phyloP scores from a whole-genome alignment of 2,888 invertebrate species.

The Tetheella fluctuosa region DNA sequence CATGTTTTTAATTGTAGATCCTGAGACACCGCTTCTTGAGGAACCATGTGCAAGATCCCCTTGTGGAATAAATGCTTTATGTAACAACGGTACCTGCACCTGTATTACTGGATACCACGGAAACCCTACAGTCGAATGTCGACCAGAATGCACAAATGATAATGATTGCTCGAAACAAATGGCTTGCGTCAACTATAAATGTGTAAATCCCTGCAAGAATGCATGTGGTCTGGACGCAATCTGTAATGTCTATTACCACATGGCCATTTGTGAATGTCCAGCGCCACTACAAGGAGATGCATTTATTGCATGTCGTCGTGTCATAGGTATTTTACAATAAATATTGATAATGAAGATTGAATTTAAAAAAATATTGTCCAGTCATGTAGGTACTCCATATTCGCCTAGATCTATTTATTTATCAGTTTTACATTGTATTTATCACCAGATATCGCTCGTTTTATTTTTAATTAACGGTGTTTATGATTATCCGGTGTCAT shows the following conservation, averaged over 20 bases:
- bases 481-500: too few relatives aligned
- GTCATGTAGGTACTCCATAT: background rate
- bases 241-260: conserved; percentile 90
- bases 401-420: background rate
- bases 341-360: too few relatives aligned
- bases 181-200: conserved; percentile 89
- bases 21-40: conserved; percentile 54
- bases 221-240: conserved; percentile 88
- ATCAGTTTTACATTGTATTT: too few relatives aligned
- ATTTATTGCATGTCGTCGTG: conserved; percentile 87
- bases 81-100: conserved; percentile 84
- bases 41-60: conserved; percentile 86
- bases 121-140: conserved; percentile 87
- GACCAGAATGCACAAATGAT: conserved; percentile 90
- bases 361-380: background rate
- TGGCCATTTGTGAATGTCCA: conserved; percentile 90
- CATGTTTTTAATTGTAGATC: conserved; percentile 51
- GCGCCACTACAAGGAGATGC: conserved; percentile 91
- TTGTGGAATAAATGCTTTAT: conserved; percentile 87
- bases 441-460: too few relatives aligned
- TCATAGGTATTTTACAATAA: conserved; percentile 64
- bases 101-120: conserved; percentile 86
- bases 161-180: conserved; percentile 89
- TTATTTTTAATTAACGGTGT: too few relatives aligned
- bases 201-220: conserved; percentile 89